Base-by-base conservation (phyloP, 1,140 invertebrate genomes). In the Zaprionus camerounensis region DNA sequence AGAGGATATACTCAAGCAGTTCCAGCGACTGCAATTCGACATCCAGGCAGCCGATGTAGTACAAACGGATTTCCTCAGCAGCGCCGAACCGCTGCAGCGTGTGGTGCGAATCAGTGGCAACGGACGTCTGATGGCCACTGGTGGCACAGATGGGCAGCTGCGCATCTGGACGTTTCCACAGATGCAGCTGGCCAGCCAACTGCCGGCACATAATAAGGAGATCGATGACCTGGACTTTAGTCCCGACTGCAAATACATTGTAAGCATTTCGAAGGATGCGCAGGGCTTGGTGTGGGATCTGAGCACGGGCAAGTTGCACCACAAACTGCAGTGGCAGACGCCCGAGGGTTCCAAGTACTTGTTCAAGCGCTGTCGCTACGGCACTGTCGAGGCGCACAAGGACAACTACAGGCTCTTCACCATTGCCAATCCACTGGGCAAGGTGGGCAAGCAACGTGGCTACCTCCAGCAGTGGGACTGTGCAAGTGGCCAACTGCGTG, bases 181-280 rank as follows among this genome's bases (percentile, higher is more conserved):
- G 78, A 94, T 98, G 91, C 94, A 95, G 49, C 94, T 96, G 83
- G 77, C 95, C 20, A 94, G 94, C 80, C 95, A 96, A 73, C 93
- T 99, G 22, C 93, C 95, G 61, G 95, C 95, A 31, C 97, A 98
- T 83, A 94, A 93, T 34, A 96, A 96, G 93, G 97, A 98, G 94
- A 96, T 99, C 68, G 98, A 99, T 93, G 98, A 99, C 93, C 91
- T 99, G 44, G 97, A 98, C 93, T 96, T 99, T 91, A 97, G 96
- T 93, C 95, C 96, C 1, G 95, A 95, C 91, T 95, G 96, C 65
- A 95, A 95, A 76, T 94, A 94, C 90, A 91, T 99, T 53, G 96
- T 96, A 34, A 98, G 96, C 81, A 96, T 99, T 63, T 96, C 97
- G 0, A 97, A 98, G 93, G 98, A 99, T 94, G 96, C 96, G 6